Conservation (phyloP, 2,888 invertebrate genomes). For the Halictus ligatus region DNA sequence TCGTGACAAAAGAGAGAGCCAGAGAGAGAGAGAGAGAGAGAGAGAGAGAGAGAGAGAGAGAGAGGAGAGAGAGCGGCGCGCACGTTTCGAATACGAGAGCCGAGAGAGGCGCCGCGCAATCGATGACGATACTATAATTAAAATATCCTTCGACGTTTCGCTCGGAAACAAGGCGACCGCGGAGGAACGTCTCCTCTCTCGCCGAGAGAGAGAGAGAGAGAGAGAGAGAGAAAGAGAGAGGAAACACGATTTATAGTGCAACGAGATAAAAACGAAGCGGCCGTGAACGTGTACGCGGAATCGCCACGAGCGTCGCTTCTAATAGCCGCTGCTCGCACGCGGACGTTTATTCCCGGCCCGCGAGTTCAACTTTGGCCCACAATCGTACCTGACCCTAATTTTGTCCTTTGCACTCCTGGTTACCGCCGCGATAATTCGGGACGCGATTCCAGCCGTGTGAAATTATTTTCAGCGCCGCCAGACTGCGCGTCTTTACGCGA, state of each 20-base stretch:
- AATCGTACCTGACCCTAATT: neutral
- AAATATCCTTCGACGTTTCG: constrained; percentile 49
- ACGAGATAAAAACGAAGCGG: constrained; percentile 46
- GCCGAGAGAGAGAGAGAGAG: neutral
- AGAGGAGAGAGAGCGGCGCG: neutral
- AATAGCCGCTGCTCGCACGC: neutral
- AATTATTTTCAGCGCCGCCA: neutral
- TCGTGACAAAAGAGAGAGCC: neutral
- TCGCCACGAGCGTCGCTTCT: constrained; percentile 42
- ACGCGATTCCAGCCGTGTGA: neutral
- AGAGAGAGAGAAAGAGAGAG: neutral
- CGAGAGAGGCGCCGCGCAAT: constrained; percentile 7
- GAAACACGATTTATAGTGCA: constrained; percentile 30
- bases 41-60: neutral
- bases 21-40: neutral
- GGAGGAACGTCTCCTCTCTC: neutral
- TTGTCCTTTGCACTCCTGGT: neutral
- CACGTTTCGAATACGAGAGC: neutral
- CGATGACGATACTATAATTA: constrained; percentile 53
- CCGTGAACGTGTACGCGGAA: constrained; percentile 49
- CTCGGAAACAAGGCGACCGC: constrained; percentile 7
- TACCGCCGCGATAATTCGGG: neutral
- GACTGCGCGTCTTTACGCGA: neutral
- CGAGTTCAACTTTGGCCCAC: constrained; percentile 40
- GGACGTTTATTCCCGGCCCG: constrained; percentile 7